Percentiles rank a stretch among this genome's conserved stretches.
phyloP scores from a whole-genome alignment of 2,888 invertebrate genomes.

The Trichacis sp. region DNA sequence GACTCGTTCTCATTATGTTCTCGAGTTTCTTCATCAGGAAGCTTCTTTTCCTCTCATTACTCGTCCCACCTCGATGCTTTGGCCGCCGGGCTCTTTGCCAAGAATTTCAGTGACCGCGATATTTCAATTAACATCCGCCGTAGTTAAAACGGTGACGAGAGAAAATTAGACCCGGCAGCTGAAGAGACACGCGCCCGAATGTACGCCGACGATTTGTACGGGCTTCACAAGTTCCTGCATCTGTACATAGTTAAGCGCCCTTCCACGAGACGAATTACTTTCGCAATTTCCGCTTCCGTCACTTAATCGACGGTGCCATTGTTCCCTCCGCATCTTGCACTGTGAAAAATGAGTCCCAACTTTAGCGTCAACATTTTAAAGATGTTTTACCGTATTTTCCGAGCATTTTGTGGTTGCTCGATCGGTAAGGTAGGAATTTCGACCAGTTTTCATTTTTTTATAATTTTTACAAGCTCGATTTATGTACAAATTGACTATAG shows the following conservation, averaged over 20 bases:
- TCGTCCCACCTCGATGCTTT: not conserved
- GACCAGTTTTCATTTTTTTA: too few species aligned
- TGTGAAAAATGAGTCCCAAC: not conserved
- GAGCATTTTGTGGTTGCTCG: too few species aligned
- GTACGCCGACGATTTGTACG: slow-evolving; percentile 30
- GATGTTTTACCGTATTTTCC: too few species aligned
- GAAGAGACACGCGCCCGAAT: slow-evolving; percentile 22
- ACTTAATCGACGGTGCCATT: slow-evolving; percentile 1
- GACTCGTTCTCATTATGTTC: not conserved
- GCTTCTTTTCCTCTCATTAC: not conserved
- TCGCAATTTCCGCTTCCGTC: slow-evolving; percentile 20
- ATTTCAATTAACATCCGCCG: slow-evolving; percentile 66
- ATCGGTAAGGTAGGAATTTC: too few species aligned
- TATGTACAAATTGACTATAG: too few species aligned
- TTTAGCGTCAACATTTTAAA: not conserved
- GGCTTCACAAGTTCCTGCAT: too few species aligned
- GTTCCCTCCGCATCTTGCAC: too few species aligned
- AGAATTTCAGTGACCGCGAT: slow-evolving; percentile 64
- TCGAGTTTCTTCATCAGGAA: slow-evolving; percentile 3
- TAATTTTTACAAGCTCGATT: too few species aligned
- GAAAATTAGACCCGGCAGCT: slow-evolving; percentile 43
- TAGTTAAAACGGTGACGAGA: slow-evolving; percentile 59
- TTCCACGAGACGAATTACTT: slow-evolving; percentile 19
- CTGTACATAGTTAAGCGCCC: slow-evolving; percentile 16
- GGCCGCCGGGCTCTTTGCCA: slow-evolving; percentile 53